These are phyloP conservation scores for Halcyon malimbica DNA, from an alignment of 2,113 vertebrate species.

Conservation along the genomic window DNA sequence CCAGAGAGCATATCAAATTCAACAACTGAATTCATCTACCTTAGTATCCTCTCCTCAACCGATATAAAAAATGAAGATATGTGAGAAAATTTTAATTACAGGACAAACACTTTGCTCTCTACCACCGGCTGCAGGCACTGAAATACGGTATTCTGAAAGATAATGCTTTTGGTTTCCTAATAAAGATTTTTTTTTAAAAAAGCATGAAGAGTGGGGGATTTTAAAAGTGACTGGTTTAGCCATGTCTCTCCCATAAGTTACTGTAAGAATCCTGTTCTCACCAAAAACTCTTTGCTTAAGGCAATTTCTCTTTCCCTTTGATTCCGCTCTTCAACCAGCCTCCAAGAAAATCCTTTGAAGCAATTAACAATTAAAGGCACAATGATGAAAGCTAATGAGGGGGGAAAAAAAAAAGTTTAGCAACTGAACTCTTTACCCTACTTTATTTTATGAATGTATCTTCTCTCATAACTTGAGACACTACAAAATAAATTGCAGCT, in stretches of 20 bases:
- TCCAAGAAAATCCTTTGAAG: background rate
- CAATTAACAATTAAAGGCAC: constrained; percentile 49
- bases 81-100: background rate
- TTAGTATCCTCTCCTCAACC: background rate
- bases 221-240: background rate
- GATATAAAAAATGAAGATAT: background rate
- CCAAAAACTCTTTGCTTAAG: background rate
- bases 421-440: constrained; percentile 3
- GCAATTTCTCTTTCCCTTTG: constrained; percentile 8
- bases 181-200: background rate
- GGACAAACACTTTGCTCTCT: background rate
- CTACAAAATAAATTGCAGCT: constrained; percentile 29
- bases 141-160: background rate
- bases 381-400: background rate
- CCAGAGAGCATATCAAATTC: background rate
- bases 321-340: background rate
- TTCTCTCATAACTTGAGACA: constrained; percentile 11
- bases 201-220: background rate
- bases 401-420: background rate
- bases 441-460: background rate
- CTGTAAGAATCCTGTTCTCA: background rate
- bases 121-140: background rate
- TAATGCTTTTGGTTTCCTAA: too few species aligned
- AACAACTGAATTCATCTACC: background rate
- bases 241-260: background rate